These are phyloP conservation scores for Matsumyia berberina DNA, from an alignment of 2,888 invertebrate species.

Conservation along the genomic window DNA sequence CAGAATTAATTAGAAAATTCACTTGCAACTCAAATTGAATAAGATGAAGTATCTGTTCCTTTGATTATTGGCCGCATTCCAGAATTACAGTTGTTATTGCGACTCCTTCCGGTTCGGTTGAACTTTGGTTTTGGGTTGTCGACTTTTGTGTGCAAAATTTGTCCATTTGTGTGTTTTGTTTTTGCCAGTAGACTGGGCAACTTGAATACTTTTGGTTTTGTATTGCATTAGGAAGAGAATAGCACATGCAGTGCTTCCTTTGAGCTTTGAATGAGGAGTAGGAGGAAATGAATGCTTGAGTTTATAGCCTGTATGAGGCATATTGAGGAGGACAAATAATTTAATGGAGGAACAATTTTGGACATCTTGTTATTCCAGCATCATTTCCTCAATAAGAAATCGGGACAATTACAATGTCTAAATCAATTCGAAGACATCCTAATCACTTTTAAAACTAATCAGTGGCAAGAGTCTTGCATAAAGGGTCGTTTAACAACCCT, in stretches of 20 bases:
- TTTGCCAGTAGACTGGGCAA: not conserved
- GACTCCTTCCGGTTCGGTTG: constrained; percentile 16
- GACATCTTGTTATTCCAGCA: too few relatives aligned
- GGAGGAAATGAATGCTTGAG: too few relatives aligned
- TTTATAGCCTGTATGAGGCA: not conserved
- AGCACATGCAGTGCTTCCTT: too few relatives aligned
- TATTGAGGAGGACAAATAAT: too few relatives aligned
- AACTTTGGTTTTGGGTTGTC: not conserved
- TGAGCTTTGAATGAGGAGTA: not conserved
- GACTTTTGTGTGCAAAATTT: constrained; percentile 1
- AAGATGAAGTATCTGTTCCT: constrained; percentile 62
- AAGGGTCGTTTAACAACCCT: too few relatives aligned
- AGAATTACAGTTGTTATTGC: constrained; percentile 22
- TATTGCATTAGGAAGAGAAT: too few relatives aligned
- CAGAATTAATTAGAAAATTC: constrained; percentile 71
- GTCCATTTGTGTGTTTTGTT: not conserved
- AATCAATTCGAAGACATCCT: too few relatives aligned
- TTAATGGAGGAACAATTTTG: too few relatives aligned
- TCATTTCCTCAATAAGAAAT: too few relatives aligned
- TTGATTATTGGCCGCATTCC: constrained; percentile 52
- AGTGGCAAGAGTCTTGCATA: too few relatives aligned
- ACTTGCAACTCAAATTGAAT: constrained; percentile 68
- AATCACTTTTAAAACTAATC: too few relatives aligned
- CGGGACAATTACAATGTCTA: too few relatives aligned
- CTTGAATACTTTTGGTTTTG: not conserved